These are phyloP conservation scores for Caenorhabditis sulstoni DNA, from an alignment of 2,888 invertebrate genomes.

Conservation along the genomic window DNA sequence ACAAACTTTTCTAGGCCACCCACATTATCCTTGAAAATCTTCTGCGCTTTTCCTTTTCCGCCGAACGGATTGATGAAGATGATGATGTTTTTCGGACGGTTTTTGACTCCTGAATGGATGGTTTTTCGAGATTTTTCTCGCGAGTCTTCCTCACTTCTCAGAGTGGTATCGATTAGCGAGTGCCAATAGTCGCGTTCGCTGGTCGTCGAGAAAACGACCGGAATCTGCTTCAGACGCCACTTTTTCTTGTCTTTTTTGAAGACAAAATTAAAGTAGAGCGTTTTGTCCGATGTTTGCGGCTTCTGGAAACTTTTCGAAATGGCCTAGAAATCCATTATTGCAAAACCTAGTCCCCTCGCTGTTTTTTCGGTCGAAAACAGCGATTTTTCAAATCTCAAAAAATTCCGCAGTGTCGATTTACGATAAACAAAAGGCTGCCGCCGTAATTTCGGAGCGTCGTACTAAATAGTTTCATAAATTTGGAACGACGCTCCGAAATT, in stretches of 20 bases:
- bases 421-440: too few relatives aligned
- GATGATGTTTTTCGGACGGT: constrained; percentile 86
- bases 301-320: too few relatives aligned
- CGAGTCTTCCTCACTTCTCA: constrained; percentile 59
- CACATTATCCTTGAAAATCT: constrained; percentile 87
- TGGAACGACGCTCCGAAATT: too few relatives aligned
- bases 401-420: too few relatives aligned
- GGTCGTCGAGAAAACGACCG: constrained; percentile 65
- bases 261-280: constrained; percentile 78
- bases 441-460: too few relatives aligned
- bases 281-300: constrained; percentile 56
- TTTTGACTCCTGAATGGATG: constrained; percentile 64
- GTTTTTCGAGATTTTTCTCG: neutral
- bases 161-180: constrained; percentile 61
- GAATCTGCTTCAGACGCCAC: constrained; percentile 75
- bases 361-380: too few relatives aligned
- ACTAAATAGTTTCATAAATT: too few relatives aligned
- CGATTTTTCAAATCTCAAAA: too few relatives aligned
- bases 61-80: constrained; percentile 91
- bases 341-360: too few relatives aligned
- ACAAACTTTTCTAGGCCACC: neutral
- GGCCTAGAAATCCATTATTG: too few relatives aligned
- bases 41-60: constrained; percentile 87
- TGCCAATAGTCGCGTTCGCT: constrained; percentile 71
- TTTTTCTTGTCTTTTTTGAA: constrained; percentile 75